Percentiles rank a stretch among this genome's conserved stretches.
Conservation (phyloP, 1,140 invertebrate genomes). For the Ladona fulva region DNA sequence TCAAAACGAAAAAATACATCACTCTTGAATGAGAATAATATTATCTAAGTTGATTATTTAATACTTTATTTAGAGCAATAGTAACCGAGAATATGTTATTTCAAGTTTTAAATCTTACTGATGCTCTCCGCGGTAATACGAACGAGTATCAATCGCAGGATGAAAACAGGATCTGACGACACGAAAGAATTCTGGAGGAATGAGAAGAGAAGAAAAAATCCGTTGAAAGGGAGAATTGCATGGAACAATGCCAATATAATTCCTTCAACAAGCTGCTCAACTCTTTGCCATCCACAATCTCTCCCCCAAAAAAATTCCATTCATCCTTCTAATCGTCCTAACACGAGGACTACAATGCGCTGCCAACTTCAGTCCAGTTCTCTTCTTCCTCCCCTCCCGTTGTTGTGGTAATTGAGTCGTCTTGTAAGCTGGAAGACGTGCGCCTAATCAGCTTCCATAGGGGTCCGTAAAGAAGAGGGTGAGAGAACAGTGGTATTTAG, state of each 20-base stretch:
- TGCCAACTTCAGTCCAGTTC: background rate
- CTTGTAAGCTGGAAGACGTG: background rate
- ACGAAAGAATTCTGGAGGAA: background rate
- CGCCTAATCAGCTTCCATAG: background rate
- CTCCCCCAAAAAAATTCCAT: background rate
- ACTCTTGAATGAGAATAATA: too few species aligned
- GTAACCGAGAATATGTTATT: too few species aligned
- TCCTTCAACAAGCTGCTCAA: background rate
- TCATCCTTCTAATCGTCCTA: background rate
- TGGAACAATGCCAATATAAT: slow-evolving; percentile 7
- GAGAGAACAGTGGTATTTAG: background rate
- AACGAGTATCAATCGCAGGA: too few species aligned
- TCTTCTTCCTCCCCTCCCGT: background rate
- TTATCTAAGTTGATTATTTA: too few species aligned
- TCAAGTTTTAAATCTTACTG: too few species aligned
- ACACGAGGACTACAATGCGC: background rate
- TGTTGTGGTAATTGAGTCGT: background rate
- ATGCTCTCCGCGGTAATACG: too few species aligned
- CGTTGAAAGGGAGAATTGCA: background rate
- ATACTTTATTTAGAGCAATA: too few species aligned
- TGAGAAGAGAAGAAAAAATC: background rate
- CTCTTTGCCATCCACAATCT: background rate
- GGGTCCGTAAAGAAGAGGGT: background rate
- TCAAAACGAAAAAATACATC: too few species aligned
- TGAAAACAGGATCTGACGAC: background rate